Evolutionary conservation across 2,113 vertebrate species (phyloP).

Genomic region (Otolemur garnettii): DNA sequence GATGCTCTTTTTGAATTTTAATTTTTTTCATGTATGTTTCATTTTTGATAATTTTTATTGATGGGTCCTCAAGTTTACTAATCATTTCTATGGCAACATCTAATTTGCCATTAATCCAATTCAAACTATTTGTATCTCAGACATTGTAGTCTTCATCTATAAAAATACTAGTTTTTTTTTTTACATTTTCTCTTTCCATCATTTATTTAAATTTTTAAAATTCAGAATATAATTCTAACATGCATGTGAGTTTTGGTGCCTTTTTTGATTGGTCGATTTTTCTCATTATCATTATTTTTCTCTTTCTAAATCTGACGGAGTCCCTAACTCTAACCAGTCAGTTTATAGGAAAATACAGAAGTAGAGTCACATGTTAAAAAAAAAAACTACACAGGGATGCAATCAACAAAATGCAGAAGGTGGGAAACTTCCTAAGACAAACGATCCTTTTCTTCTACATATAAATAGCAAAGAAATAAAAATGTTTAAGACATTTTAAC

Average conservation of each 20-base stretch:
- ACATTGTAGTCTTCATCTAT: background rate
- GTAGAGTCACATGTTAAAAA: background rate
- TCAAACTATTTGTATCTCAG: background rate
- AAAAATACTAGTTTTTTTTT: constrained; percentile 26
- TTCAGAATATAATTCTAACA: constrained; percentile 52
- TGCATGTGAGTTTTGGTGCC: background rate
- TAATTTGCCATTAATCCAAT: constrained; percentile 11
- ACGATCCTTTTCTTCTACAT: background rate
- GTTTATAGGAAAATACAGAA: constrained; percentile 12
- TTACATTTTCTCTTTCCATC: background rate
- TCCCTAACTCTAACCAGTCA: background rate
- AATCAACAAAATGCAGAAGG: constrained; percentile 30
- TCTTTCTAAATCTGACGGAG: constrained; percentile 23
- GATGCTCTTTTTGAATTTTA: background rate
- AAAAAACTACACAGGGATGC: background rate
- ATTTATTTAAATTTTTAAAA: constrained; percentile 46
- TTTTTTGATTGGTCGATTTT: background rate
- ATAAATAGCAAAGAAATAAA: constrained; percentile 35
- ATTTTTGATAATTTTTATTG: constrained; percentile 27
- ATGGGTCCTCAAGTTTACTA: constrained; percentile 21
- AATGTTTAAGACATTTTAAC: background rate
- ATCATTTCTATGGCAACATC: constrained; percentile 46
- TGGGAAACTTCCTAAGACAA: background rate
- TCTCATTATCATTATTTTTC: background rate
- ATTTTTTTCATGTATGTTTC: background rate